A percentile compares a stretch with the other conserved stretches of the same genome.
These are phyloP conservation scores for Drosophila testacea DNA, from an alignment of 2,888 invertebrate genomes.

Conservation along the genomic window DNA sequence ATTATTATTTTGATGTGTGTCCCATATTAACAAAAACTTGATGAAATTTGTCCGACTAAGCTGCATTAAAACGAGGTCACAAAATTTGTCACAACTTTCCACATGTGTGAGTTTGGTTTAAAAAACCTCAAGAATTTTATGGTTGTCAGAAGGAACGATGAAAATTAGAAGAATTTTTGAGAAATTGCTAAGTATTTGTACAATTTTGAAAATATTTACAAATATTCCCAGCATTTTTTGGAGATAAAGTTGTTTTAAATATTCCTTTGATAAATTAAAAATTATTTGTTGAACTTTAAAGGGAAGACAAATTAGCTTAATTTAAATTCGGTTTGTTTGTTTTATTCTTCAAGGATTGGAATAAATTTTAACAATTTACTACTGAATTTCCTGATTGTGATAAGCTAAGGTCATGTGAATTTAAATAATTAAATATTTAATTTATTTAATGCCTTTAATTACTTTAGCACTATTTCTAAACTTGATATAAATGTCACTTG, in stretches of 20 bases:
- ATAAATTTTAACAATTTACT: too few relatives aligned
- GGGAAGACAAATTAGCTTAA: background rate
- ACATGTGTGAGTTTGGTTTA: conserved; percentile 10
- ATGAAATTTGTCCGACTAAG: conserved; percentile 48
- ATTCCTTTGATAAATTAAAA: background rate
- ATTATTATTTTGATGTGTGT: conserved; percentile 24
- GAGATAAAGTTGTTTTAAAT: background rate
- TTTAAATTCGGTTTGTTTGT: background rate
- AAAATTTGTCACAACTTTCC: conserved; percentile 33
- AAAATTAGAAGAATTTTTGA: conserved; percentile 1
- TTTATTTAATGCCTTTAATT: too few relatives aligned
- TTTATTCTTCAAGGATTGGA: too few relatives aligned
- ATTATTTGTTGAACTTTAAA: background rate
- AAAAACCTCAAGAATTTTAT: conserved; percentile 10
- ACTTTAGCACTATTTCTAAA: too few relatives aligned
- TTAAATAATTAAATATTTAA: too few relatives aligned
- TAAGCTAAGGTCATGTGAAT: too few relatives aligned
- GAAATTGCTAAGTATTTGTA: background rate
- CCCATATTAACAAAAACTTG: conserved; percentile 8
- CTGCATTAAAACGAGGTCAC: conserved; percentile 26
- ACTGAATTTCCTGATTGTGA: too few relatives aligned
- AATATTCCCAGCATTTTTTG: background rate
- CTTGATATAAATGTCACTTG: too few relatives aligned
- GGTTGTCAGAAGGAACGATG: conserved; percentile 4
- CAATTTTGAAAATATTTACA: background rate